Evolutionary conservation across 2,888 invertebrate species (phyloP), one percentile per base, ranked within the genome.

Genomic region (Eupithecia tripunctaria): DNA sequence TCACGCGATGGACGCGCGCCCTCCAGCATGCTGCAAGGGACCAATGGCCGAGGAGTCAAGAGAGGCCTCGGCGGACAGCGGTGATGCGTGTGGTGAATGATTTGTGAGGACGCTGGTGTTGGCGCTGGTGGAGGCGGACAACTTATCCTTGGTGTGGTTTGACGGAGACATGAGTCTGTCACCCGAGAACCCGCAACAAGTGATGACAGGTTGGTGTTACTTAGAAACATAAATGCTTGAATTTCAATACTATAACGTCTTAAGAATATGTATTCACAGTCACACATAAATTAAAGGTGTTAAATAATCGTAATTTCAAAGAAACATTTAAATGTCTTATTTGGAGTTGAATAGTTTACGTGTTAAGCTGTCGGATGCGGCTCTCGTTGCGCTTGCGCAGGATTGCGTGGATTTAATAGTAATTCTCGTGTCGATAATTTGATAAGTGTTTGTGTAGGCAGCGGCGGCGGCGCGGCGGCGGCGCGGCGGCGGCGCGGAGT

Each of bases 381-480:
- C 47, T 60, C 5, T 56, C 36, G 67, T 67, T 69, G 67, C 65
- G 63, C 70, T 66, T 69, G 67, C 65, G 63, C 70, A 71, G 51
- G 65, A 67, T 78, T 68, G 76, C 79, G 78, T 78, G 79, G 76
- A 71, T 68, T 71, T 76, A 76, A 79, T 79, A 64, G 76, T 71
- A 63, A 68, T 63, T 73, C 63, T 75, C 65, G 76, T 71, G 73
- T 76, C 76, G 75, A 76, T 79, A 77, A 79, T 77, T 76, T 59
- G 79, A 67, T 75, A 76, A 79, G 67, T 66, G 76, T 56, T 67
- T 59, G 72, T 75, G 72, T 74, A 71, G 60, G 71, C 62, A n/a
- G 47, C n/a, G n/a, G n/a, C n/a, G n/a, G n/a, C n/a, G n/a, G n/a
- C n/a, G n/a, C n/a, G n/a, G n/a, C n/a, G n/a, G n/a, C n/a, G n/a